These are phyloP conservation scores for Megastigmus dorsalis DNA, from an alignment of 2,888 invertebrate genomes.

Conservation along the genomic window DNA sequence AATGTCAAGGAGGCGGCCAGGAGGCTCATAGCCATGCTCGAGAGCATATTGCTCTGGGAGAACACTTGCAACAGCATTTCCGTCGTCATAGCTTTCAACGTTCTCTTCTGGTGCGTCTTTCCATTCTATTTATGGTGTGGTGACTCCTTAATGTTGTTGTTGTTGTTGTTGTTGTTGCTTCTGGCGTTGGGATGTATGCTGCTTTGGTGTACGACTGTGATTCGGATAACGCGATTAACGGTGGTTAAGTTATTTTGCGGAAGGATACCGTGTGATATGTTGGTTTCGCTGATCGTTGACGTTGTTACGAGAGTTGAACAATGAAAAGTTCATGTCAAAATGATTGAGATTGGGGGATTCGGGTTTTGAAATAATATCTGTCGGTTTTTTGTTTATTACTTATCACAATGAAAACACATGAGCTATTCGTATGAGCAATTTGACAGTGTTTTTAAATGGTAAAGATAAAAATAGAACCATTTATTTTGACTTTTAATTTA, in stretches of 20 bases:
- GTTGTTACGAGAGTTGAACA: too few relatives aligned
- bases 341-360: background rate
- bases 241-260: too few relatives aligned
- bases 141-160: too few relatives aligned
- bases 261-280: too few relatives aligned
- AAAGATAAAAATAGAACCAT: background rate
- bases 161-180: too few relatives aligned
- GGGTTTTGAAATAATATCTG: background rate
- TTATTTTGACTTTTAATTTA: background rate
- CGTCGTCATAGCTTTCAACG: constrained; percentile 67
- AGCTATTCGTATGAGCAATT: background rate
- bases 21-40: constrained; percentile 62
- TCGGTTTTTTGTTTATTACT: background rate
- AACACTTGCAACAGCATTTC: constrained; percentile 68
- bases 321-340: too few relatives aligned
- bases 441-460: background rate
- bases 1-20: constrained; percentile 46
- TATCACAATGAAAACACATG: too few relatives aligned
- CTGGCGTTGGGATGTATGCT: background rate
- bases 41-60: constrained; percentile 69
- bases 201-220: background rate
- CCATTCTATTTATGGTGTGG: too few relatives aligned
- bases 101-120: constrained; percentile 69
- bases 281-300: background rate
- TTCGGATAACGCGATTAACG: too few relatives aligned